These are phyloP conservation scores for Apodemia duryi DNA, from an alignment of 2,888 invertebrate species.

Conservation along the genomic window DNA sequence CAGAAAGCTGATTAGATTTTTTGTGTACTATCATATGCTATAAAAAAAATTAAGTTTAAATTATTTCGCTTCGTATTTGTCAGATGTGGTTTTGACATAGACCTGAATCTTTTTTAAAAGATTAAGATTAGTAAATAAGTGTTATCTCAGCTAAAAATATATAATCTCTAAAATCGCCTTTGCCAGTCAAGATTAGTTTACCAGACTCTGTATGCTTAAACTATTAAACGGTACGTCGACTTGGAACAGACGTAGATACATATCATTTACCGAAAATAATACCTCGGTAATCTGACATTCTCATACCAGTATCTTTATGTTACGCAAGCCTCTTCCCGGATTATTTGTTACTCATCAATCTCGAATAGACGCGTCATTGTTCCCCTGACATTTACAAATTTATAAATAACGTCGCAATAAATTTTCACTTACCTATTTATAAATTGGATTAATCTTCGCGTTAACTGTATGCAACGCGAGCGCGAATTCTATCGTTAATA, in stretches of 20 bases:
- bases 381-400: slow-evolving; percentile 74
- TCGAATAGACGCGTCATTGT: slow-evolving; percentile 72
- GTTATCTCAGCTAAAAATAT: slow-evolving; percentile 10
- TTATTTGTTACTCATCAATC: slow-evolving; percentile 74
- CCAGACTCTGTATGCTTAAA: slow-evolving; percentile 56
- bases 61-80: neutral
- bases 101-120: neutral
- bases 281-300: slow-evolving; percentile 63
- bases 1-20: too few relatives aligned
- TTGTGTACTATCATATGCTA: too few relatives aligned
- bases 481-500: slow-evolving; percentile 16
- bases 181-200: slow-evolving; percentile 62
- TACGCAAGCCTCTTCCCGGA: slow-evolving; percentile 66
- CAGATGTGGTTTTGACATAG: neutral
- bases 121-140: neutral
- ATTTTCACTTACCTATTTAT: slow-evolving; percentile 48
- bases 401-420: slow-evolving; percentile 63
- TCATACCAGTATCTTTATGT: slow-evolving; percentile 45
- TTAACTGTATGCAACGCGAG: slow-evolving; percentile 9
- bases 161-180: slow-evolving; percentile 28
- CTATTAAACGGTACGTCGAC: slow-evolving; percentile 65
- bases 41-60: neutral
- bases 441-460: slow-evolving; percentile 37
- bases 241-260: slow-evolving; percentile 63
- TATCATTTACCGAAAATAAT: slow-evolving; percentile 75